These are phyloP conservation scores for Metridium senile DNA, from an alignment of 92 coral and sea anemone species.

Conservation along the genomic window DNA sequence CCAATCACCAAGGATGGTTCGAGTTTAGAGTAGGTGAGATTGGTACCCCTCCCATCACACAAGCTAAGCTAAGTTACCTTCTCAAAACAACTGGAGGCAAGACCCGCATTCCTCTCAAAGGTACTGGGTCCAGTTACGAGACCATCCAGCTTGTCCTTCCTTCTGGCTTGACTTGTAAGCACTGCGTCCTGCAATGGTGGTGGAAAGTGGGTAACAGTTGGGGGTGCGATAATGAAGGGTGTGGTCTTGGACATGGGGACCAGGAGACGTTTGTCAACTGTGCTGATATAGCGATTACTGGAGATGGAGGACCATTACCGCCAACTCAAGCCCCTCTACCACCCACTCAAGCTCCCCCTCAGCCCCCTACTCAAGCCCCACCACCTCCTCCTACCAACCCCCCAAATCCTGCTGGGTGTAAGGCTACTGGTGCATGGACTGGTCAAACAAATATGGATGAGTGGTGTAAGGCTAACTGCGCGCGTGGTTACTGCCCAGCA, in stretches of 20 bases:
- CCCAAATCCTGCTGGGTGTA: slow-evolving; percentile 36
- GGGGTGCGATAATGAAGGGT: slow-evolving; percentile 67
- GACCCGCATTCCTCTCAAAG: slow-evolving; percentile 31
- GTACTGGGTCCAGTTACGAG: slow-evolving; percentile 28
- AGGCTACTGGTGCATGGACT: slow-evolving; percentile 54
- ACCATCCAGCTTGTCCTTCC: slow-evolving; percentile 67
- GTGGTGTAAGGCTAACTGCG: slow-evolving; percentile 74
- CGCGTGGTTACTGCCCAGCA: slow-evolving; percentile 58
- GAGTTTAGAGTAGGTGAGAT: slow-evolving; percentile 76
- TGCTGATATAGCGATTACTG: slow-evolving; percentile 65
- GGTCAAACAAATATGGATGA: slow-evolving; percentile 52
- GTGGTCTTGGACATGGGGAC: slow-evolving; percentile 68
- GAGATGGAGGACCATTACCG: slow-evolving; percentile 19
- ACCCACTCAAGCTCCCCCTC: slow-evolving; percentile 13
- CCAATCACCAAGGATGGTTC: slow-evolving; percentile 79
- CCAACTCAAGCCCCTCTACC: slow-evolving; percentile 41
- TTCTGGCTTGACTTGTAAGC: slow-evolving; percentile 74
- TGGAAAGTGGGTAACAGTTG: slow-evolving; percentile 84
- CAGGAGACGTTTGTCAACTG: slow-evolving; percentile 90
- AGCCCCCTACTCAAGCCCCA: slow-evolving; percentile 31
- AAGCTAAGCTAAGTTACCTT: slow-evolving; percentile 64
- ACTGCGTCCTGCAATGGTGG: slow-evolving; percentile 98
- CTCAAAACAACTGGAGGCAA: slow-evolving; percentile 29
- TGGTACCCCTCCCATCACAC: slow-evolving; percentile 73
- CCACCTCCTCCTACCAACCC: slow-evolving; percentile 25